Base-by-base conservation (phyloP, 2,888 invertebrate species). In the Acrocyrtus sp. region DNA sequence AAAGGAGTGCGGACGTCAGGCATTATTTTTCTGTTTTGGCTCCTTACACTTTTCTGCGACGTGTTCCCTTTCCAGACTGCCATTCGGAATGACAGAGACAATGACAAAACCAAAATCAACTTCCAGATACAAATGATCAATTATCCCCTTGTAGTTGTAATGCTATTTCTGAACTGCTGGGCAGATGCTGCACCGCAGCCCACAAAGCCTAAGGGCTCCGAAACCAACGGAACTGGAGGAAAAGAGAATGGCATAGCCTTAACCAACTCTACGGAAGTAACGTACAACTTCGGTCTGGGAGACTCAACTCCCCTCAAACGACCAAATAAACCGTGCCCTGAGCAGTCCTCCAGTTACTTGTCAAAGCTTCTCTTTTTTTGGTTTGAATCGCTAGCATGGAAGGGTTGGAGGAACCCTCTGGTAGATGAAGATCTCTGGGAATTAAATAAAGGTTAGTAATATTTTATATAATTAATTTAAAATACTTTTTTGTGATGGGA, bases 1-100 rank as follows among this genome's bases (percentile, higher is more conserved):
- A 89, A 89, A 86, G 98, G 98, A 17, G 88, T 95, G 82, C 88
- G 93, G 82, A 92, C 95, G 17, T 96, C 97, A 2, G 98, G 96
- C 2, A 88, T 94, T 61, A 86, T 95, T 65, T 97, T 96, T 85
- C 85, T 95, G 79, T 97, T 96, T 85, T 98, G 97, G 96, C 86
- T 96, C 17, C 83, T 95, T 0, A 84, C 94, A 62, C 86, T 88
- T 0, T 27, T 96, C 29, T 90, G 90, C 51, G 93, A 93, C 0
- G 86, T 91, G 73, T 88, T 93, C 1, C 91, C 92, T 80, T 91
- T 92, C 81, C 88, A 93, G 81, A 89, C 90, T 19, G 89, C 91
- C 83, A 47, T 85, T 10, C 72, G 78, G 53, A 73, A 75, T 56
- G 47, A 27, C n/a, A 22, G 63, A 12, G 61, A 47, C 4, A 50